A percentile compares a stretch with the other conserved stretches of the same genome.
Evolutionary conservation across 1,140 invertebrate species (phyloP).

Genomic region (Ceratosolen solmsi): DNA sequence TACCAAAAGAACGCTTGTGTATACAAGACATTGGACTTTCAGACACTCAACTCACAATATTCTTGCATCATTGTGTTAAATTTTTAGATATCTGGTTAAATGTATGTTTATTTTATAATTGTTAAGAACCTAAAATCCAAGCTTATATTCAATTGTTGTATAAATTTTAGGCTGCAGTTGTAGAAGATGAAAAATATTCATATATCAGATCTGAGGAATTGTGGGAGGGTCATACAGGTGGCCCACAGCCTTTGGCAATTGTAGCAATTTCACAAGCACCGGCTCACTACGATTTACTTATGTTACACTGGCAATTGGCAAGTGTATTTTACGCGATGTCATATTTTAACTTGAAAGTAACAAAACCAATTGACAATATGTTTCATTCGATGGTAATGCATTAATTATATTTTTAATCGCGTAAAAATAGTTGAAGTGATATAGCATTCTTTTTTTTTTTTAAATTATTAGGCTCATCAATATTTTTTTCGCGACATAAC

Average conservation of each 20-base stretch:
- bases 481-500: conserved; percentile 74
- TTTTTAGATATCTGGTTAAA: conserved; percentile 86
- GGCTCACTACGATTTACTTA: conserved; percentile 83
- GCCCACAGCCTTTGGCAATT: conserved; percentile 80
- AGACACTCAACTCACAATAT: conserved; percentile 79
- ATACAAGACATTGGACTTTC: conserved; percentile 83
- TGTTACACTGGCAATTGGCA: conserved; percentile 85
- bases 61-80: conserved; percentile 80
- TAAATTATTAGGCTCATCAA: conserved; percentile 69
- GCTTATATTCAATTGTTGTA: not conserved
- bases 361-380: conserved; percentile 82
- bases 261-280: conserved; percentile 84
- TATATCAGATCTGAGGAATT: conserved; percentile 79
- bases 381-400: conserved; percentile 82
- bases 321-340: conserved; percentile 85
- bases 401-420: conserved; percentile 56
- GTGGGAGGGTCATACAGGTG: conserved; percentile 76
- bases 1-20: conserved; percentile 88
- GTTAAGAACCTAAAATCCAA: conserved; percentile 65
- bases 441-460: not conserved
- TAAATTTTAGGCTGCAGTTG: conserved; percentile 61
- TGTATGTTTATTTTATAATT: conserved; percentile 69
- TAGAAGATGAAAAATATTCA: conserved; percentile 62
- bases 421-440: no score
- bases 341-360: conserved; percentile 82